These are phyloP conservation scores for Paramormyrops hopkinsi DNA, from an alignment of 2,797 vertebrate genomes.

Conservation along the genomic window DNA sequence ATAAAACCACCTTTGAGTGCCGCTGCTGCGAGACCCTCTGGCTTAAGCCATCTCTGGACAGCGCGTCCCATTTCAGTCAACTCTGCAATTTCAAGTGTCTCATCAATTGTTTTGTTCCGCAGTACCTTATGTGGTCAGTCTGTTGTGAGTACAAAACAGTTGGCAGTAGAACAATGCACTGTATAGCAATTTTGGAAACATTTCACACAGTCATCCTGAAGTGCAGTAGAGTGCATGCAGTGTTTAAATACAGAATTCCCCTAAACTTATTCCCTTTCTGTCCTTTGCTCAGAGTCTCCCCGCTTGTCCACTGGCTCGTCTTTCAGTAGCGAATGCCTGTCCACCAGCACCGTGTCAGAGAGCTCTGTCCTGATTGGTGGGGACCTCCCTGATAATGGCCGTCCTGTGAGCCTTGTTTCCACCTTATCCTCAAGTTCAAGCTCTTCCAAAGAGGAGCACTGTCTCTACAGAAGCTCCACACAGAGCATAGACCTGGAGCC, in stretches of 20 bases:
- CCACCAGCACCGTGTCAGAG: constrained; percentile 49
- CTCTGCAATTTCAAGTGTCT: not conserved
- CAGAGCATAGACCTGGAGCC: not conserved
- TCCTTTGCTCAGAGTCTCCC: constrained; percentile 42
- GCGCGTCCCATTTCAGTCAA: not conserved
- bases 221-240: not conserved
- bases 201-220: not conserved
- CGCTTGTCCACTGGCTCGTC: constrained; percentile 46
- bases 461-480: constrained; percentile 45
- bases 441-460: constrained; percentile 49
- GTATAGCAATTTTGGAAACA: not conserved
- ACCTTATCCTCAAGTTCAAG: constrained; percentile 55
- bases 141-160: not conserved
- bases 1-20: not conserved
- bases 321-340: constrained; percentile 63
- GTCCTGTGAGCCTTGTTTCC: constrained; percentile 56
- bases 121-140: not conserved
- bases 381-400: constrained; percentile 40
- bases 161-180: not conserved
- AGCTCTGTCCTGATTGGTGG: constrained; percentile 42
- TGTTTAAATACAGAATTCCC: not conserved
- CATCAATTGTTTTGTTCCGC: not conserved
- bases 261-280: not conserved
- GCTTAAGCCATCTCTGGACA: not conserved
- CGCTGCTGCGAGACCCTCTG: not conserved